Base-by-base conservation (phyloP, 2,888 invertebrate genomes). In the Caenorhabditis imperialis region DNA sequence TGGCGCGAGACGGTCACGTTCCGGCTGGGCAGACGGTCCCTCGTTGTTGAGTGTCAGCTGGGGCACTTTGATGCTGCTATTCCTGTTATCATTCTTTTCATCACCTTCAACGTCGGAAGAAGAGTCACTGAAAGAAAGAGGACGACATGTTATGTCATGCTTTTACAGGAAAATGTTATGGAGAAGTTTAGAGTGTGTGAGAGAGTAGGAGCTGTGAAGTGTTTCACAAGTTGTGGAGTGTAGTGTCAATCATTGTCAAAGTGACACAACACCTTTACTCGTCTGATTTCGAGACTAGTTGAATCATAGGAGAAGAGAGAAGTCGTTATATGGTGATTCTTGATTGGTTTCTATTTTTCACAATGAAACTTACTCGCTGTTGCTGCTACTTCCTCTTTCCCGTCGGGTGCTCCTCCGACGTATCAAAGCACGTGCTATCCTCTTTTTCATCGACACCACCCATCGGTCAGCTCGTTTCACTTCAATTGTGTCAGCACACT, bases 371-470 rank as follows among this genome's bases (percentile, higher is more conserved):
- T 65, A 75, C 75, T 75, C 75, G 70, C 75, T 75, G 16, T 69
- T 65, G 57, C 74, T 74, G 51, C 76, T 77, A 45, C 63, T 60
- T 40, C 72, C 58, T 38, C 57, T 54, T 44, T 76, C 74, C 38
- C 60, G 35, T 35, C 65, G 23, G 14, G 67, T 74, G 20, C 75
- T 75, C 14, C 69, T 20, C 6, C 75, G 42, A 10, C 67, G 74
- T 18, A 74, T 61, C 51, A 81, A 33, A 1, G 77, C 81, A 54
- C 62, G 60, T 1, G 76, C 74, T 20, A 81, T 81, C 22, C 81
- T 38, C 38, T 70, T 72, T 60, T 78, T 79, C 79, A 81, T 79
- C 5, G 77, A 76, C 1, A 60, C 55, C 5, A 81, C 79, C 81
- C 81, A 81, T 62, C 76, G 71, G 20, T 75, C 79, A 10, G 63